These are phyloP conservation scores for Diplolepis rosae DNA, from an alignment of 2,888 invertebrate species.

Conservation along the genomic window DNA sequence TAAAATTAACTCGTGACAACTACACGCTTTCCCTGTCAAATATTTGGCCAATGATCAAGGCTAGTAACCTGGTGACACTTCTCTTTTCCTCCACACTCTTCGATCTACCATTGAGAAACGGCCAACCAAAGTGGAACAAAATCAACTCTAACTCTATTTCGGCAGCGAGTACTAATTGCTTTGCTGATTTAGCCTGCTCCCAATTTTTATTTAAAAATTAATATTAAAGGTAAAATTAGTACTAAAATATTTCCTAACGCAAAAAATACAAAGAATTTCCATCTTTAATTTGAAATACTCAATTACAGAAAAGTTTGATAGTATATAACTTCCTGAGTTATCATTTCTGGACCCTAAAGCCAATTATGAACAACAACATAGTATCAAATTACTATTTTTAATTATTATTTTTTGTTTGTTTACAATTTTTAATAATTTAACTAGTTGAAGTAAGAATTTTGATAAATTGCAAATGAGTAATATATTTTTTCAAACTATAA, in stretches of 20 bases:
- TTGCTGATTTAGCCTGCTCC: constrained; percentile 4
- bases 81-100: constrained; percentile 18
- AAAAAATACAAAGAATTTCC: background rate
- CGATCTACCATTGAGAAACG: constrained; percentile 41
- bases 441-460: no score
- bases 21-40: constrained; percentile 66
- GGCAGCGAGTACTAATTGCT: constrained; percentile 1
- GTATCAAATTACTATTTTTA: no score
- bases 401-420: no score
- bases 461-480: no score
- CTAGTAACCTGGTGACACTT: constrained; percentile 62
- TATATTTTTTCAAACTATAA: background rate
- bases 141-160: constrained; percentile 28
- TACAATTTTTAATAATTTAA: no score
- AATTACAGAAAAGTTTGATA: no score
- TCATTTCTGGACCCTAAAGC: no score
- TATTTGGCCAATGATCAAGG: constrained; percentile 71
- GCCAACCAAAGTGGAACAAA: constrained; percentile 13
- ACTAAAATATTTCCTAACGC: background rate
- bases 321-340: no score
- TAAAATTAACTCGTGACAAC: constrained; percentile 52
- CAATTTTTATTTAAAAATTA: constrained; percentile 15
- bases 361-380: no score
- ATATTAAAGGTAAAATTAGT: background rate
- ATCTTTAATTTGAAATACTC: background rate